phyloP scores from a whole-genome alignment of 2,888 invertebrate genomes.

The Hyalella azteca region DNA sequence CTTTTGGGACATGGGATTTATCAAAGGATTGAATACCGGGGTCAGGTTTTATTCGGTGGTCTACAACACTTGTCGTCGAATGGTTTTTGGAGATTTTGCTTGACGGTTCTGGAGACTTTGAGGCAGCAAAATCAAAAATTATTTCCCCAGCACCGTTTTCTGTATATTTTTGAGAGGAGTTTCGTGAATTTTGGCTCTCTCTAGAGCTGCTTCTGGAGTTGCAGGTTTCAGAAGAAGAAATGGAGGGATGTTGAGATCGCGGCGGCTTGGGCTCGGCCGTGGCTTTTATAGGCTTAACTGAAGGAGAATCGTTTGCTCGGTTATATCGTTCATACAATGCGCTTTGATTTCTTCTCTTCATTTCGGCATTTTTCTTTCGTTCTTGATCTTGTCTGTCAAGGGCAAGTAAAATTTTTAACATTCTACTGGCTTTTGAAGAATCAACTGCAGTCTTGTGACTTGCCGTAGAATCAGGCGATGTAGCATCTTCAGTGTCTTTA shows the following conservation, averaged over 20 bases:
- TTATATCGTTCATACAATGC: too few species aligned
- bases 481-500: not conserved
- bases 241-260: not conserved
- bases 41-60: too few species aligned
- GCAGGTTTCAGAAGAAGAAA: not conserved
- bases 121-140: not conserved
- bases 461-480: not conserved
- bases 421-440: not conserved
- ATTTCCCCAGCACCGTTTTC: not conserved
- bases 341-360: not conserved
- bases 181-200: not conserved
- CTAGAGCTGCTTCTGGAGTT: not conserved
- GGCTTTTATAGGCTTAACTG: too few species aligned
- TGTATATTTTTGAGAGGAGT: not conserved
- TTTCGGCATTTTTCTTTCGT: not conserved
- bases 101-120: not conserved
- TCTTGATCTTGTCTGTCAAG: constrained; percentile 4
- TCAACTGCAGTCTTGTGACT: not conserved
- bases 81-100: not conserved
- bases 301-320: too few species aligned
- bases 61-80: not conserved
- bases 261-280: not conserved
- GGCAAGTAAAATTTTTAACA: constrained; percentile 6
- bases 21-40: not conserved
- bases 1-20: not conserved